phyloP scores from a whole-genome alignment of 2,888 invertebrate genomes.

The Hylaea fasciaria region DNA sequence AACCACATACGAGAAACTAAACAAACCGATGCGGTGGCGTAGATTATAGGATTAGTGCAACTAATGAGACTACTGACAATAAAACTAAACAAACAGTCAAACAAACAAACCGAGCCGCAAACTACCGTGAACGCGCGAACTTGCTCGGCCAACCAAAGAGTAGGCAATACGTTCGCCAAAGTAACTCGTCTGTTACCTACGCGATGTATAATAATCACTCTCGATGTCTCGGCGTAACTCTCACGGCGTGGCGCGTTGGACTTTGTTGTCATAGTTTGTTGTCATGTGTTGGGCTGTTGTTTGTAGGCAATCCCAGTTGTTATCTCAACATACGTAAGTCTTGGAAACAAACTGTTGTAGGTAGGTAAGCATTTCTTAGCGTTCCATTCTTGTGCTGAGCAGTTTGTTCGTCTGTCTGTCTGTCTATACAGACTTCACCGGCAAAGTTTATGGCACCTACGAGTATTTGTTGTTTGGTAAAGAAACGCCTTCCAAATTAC shows the following conservation, averaged over 20 bases:
- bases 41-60: no score
- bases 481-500: no score
- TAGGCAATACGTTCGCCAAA: background rate
- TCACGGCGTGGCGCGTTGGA: constrained; percentile 2
- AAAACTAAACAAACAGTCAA: background rate
- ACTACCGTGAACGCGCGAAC: background rate
- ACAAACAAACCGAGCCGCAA: background rate
- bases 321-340: background rate
- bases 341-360: background rate
- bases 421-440: no score
- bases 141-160: background rate
- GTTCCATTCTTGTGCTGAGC: background rate
- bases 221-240: constrained; percentile 4
- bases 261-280: constrained; percentile 20
- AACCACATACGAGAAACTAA: no score
- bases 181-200: background rate
- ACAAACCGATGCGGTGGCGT: no score
- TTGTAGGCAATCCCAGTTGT: constrained; percentile 11
- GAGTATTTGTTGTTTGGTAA: background rate
- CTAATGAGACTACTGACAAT: no score
- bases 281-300: no score
- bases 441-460: no score
- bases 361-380: no score
- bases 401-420: no score
- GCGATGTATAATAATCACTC: no score